phyloP scores from a whole-genome alignment of 2,113 vertebrate species.

The Rutilus rutilus region DNA sequence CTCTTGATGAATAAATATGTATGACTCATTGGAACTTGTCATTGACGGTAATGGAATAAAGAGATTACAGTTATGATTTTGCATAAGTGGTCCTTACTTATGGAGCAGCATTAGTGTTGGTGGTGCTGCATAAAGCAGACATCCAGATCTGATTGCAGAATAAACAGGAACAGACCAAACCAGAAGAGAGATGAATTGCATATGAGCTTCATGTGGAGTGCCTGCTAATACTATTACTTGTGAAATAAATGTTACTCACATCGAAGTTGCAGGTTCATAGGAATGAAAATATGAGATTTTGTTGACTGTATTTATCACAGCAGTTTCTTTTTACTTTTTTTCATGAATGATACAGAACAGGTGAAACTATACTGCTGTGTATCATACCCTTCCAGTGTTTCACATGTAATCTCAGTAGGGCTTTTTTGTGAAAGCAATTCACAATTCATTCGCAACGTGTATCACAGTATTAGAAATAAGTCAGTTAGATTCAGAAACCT shows the following conservation, averaged over 20 bases:
- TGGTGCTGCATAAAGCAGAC: not conserved
- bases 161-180: conserved; percentile 14
- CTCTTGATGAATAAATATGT: conserved; percentile 32
- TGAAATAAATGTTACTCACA: not conserved
- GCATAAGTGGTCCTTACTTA: not conserved
- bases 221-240: not conserved
- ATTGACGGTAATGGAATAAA: conserved; percentile 42
- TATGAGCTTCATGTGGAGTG: not conserved
- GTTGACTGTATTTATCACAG: not conserved
- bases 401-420: not conserved
- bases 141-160: conserved; percentile 22
- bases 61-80: conserved; percentile 45
- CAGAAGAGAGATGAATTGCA: not conserved
- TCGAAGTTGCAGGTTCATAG: not conserved
- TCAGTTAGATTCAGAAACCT: not conserved
- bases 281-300: not conserved
- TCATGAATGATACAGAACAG: not conserved
- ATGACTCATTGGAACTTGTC: conserved; percentile 33
- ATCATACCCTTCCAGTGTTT: not conserved
- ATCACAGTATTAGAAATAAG: not conserved
- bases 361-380: not conserved
- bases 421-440: not conserved
- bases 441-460: not conserved
- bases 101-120: conserved; percentile 17
- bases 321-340: not conserved